Base-by-base conservation (phyloP, 1,140 invertebrate species). In the Solen grandis region DNA sequence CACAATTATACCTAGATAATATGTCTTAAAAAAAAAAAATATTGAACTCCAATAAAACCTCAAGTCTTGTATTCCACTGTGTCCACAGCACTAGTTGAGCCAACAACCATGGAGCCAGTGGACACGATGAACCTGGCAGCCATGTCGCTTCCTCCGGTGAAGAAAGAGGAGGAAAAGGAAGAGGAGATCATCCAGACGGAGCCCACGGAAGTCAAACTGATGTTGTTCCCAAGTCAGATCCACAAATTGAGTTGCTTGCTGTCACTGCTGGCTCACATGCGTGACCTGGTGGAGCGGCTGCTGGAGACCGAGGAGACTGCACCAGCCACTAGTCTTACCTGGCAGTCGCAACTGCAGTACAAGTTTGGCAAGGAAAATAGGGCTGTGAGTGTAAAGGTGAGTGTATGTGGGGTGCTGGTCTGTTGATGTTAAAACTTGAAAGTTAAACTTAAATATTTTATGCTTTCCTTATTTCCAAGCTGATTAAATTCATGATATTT, bases 201-300 rank as follows among this genome's bases (percentile, higher is more conserved):
- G 25, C 38, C 41, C 19, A 73, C 57, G n/a, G 87, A 88, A 25
- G 22, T 88, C 25, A 88, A 84, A 77, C 85, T 90, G 50, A 86
- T 90, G 82, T 74, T 91, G 75, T 91, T 91, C 70, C 90, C 90
- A 5, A 87, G 86, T 74, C 90, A 91, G 84, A 89, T 91, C 29
- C 89, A 91, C 52, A 91, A 91, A 82, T 83, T 91, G 13, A 87
- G 82, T 22, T 84, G 80, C 33, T 66, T 91, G 4, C 69, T 91
- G 19, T 81, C 89, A 5, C 78, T 90, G 5, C 74, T 90, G 35
- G 88, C 89, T 22, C 88, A 91, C 68, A 14, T 83, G 14, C 81
- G 90, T 31, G 89, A 91, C 76, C 77, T 90, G n/a, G 69, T 90
- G 57, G 84, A 86, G 63, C 70, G 88, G 13, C 78, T 90, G 50